Base-by-base conservation (phyloP, 2,113 vertebrate species). In the Thryonomys swinderianus region DNA sequence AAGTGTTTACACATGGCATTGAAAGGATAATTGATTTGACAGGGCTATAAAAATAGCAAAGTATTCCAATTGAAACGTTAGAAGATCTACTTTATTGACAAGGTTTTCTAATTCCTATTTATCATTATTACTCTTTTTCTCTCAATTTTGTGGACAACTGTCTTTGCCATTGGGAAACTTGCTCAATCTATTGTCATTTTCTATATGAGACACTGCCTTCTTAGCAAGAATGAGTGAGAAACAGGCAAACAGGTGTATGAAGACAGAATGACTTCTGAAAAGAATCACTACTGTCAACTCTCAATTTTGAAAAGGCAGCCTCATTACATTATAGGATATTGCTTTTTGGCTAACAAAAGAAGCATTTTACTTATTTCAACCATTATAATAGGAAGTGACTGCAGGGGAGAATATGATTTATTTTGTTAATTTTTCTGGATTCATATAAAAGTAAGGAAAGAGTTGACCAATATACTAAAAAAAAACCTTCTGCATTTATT, bases 81-180 rank as follows among this genome's bases (percentile, higher is more conserved):
- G 73, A 57, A 95, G 69, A 87, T 71, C 92, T 93, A 74, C n/a
- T 69, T 86, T 59, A 90, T 48, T 90, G 71, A 71, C 40, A 95
- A 92, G 53, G 53, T 91, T 93, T 96, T 96, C 92, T 87, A 95
- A 92, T 98, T 96, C 83, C 79, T 97, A 91, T 97, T 98, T 97
- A 98, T 98, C 94, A 97, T 88, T 94, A 95, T 93, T 74, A 30
- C 45, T 96, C 57, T 96, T 97, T 98, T 97, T 88, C 86, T 93
- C 95, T 91, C 95, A 96, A 73, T 92, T 89, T 93, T 61, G 32
- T 81, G 25, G 59, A 64, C 92, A 97, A 98, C 30, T 97, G 93
- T 92, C 93, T 96, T 85, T 98, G 97, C 92, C 96, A 0, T 34
- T 93, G 81, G 95, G 96, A 97, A 98, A 98, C 87, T 67, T 91